Evolutionary conservation across 1,140 invertebrate species (phyloP).

Genomic region (Zaprionus kolodkinae): DNA sequence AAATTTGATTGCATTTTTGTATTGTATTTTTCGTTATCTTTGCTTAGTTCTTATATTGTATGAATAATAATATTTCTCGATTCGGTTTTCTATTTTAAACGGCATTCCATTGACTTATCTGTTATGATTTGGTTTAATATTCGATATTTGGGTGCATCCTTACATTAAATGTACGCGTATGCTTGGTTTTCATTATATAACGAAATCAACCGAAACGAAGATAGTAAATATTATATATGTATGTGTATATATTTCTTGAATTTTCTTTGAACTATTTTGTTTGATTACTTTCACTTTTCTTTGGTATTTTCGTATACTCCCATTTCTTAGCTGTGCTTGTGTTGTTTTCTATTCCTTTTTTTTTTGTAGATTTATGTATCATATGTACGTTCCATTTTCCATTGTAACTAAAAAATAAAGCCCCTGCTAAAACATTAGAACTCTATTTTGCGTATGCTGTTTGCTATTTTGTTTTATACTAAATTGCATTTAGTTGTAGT

Average conservation of each 20-base stretch:
- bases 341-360: neutral
- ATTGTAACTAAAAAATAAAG: constrained; percentile 39
- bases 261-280: constrained; percentile 27
- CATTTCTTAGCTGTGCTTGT: constrained; percentile 26
- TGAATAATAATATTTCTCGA: constrained; percentile 9
- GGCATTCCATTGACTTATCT: constrained; percentile 32
- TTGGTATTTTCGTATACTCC: constrained; percentile 34
- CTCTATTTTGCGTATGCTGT: constrained; percentile 20
- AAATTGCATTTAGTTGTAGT: constrained; percentile 54
- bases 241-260: constrained; percentile 14
- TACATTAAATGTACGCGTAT: constrained; percentile 23
- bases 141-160: constrained; percentile 50
- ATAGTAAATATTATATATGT: constrained; percentile 18
- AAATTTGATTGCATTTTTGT: constrained; percentile 74
- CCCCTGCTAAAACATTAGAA: constrained; percentile 38
- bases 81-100: constrained; percentile 36
- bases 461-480: constrained; percentile 35
- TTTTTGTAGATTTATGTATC: constrained; percentile 2
- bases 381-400: constrained; percentile 6
- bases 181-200: constrained; percentile 22
- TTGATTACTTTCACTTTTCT: constrained; percentile 28
- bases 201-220: constrained; percentile 37
- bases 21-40: constrained; percentile 56
- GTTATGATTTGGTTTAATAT: constrained; percentile 24
- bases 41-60: constrained; percentile 24